These are phyloP conservation scores for Gerris buenoi DNA, from an alignment of 1,140 invertebrate species.

Conservation along the genomic window DNA sequence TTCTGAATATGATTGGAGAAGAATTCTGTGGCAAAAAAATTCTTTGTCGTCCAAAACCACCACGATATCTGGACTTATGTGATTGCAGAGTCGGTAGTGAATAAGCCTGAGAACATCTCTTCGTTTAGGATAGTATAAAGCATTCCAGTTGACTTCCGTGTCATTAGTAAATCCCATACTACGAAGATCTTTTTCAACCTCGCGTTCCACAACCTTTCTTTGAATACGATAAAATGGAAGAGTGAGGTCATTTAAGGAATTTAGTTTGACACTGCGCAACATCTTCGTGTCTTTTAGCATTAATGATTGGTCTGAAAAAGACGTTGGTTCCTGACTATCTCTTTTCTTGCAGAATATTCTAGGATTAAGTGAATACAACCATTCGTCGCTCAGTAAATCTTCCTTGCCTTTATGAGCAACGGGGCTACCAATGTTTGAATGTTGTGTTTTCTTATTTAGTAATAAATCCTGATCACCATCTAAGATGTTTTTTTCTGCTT, in stretches of 20 bases:
- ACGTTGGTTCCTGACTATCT: not conserved
- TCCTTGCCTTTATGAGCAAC: no score
- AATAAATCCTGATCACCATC: no score
- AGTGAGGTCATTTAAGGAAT: not conserved
- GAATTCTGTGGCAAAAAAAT: conserved; percentile 41
- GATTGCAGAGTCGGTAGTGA: conserved; percentile 7
- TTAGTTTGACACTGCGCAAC: no score
- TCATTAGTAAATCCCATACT: not conserved
- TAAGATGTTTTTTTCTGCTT: no score
- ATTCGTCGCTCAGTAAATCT: not conserved
- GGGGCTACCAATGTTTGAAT: no score
- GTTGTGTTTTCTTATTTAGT: no score
- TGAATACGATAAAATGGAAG: not conserved
- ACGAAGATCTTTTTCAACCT: not conserved
- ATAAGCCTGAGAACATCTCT: conserved; percentile 5
- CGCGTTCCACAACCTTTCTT: not conserved
- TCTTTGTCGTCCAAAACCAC: conserved; percentile 38
- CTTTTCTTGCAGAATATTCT: not conserved
- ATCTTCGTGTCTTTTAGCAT: no score
- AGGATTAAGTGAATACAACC: not conserved
- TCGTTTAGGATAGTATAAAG: not conserved
- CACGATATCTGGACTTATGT: conserved; percentile 37
- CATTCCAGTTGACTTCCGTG: not conserved
- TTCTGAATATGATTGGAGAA: conserved; percentile 40
- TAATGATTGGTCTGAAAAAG: no score